Percentiles rank a stretch among this genome's conserved stretches.
These are phyloP conservation scores for Allochrocebus solatus DNA, from an alignment of 2,797 vertebrate genomes.

Conservation along the genomic window DNA sequence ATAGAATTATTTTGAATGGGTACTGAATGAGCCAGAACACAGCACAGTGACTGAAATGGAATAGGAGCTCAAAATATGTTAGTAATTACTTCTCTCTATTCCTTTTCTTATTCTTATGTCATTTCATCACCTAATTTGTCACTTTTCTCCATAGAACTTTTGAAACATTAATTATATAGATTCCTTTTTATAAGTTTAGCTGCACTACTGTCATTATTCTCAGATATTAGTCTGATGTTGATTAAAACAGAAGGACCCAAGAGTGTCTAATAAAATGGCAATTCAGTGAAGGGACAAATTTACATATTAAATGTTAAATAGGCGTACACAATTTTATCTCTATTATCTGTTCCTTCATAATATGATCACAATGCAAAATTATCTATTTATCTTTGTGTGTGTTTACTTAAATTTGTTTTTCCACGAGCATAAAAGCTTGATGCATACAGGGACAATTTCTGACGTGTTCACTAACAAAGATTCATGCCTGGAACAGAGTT, in stretches of 20 bases:
- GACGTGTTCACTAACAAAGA: background rate
- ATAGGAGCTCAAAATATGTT: background rate
- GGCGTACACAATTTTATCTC: background rate
- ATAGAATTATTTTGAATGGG: background rate
- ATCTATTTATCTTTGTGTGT: background rate
- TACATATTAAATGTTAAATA: background rate
- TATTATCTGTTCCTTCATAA: background rate
- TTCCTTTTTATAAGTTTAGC: background rate
- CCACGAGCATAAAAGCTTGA: background rate
- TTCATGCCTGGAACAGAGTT: background rate
- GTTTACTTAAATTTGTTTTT: background rate
- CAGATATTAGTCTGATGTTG: background rate
- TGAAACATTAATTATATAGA: background rate
- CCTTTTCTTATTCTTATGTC: background rate
- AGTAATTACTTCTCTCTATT: background rate
- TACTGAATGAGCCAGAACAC: background rate
- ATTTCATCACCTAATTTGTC: background rate
- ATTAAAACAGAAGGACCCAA: background rate
- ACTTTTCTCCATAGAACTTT: background rate
- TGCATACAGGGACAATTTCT: background rate
- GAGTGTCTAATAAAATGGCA: background rate
- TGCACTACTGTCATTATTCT: background rate
- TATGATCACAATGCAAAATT: background rate
- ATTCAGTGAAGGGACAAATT: background rate
- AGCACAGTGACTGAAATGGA: background rate